Base-by-base conservation (phyloP, 2,113 vertebrate species). In the Salvelinus sp. region DNA sequence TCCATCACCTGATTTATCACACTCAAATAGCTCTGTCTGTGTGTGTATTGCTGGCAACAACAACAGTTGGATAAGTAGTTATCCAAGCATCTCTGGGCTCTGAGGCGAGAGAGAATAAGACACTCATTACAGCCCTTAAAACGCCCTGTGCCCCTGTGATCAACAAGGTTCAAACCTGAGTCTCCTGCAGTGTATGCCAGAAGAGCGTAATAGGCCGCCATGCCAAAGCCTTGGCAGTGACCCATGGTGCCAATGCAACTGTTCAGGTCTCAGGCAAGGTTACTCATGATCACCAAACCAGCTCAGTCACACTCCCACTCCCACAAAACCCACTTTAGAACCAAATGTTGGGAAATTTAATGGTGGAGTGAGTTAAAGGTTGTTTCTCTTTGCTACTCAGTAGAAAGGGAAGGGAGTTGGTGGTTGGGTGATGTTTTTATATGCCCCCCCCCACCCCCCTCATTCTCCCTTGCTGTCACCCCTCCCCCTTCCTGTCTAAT, bases 51-150 rank as follows among this genome's bases (percentile, higher is more conserved):
- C 79, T 90, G 85, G 95, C 96, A 96, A 95, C 94, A 96, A 96
- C 95, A 96, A 96, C 38, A 44, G 38, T 44, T 44, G 38, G 38
- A 44, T 44, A 12, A 98, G 96, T 95, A 94, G 94, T 95, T 96
- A 95, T 94, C 79, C 95, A 95, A 96, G 95, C 95, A 95, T 95
- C 95, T 95, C 94, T 87, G 90, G 84, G 86, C 87, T 85, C 81
- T 74, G 85, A 79, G 81, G 75, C 70, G 69, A 87, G 70, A 86
- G 79, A 88, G 81, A 85, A 85, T 86, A 86, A 87, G 83, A 86
- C 83, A 77, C 86, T 87, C 90, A 86, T 90, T 90, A 89, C 84
- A 84, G 81, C 85, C 84, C 76, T 89, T 85, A 87, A 90, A 89
- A 85, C 83, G 83, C 82, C 87, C 82, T 77, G 13, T 75, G 85